phyloP scores from a whole-genome alignment of 2,888 invertebrate genomes.

The Dasypolia templi region DNA sequence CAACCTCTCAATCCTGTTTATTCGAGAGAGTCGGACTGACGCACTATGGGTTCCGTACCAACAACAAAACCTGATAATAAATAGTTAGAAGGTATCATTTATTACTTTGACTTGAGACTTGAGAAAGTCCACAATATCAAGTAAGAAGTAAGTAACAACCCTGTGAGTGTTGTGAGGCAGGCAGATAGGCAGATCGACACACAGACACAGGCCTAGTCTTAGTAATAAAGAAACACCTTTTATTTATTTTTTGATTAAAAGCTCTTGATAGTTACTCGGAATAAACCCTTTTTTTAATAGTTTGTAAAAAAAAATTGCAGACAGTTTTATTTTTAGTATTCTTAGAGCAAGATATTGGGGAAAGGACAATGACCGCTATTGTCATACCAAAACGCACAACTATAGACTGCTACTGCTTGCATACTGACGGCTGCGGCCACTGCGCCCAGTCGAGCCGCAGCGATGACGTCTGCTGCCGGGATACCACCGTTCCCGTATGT shows the following conservation, averaged over 20 bases:
- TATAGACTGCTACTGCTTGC: constrained; percentile 20
- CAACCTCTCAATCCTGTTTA: constrained; percentile 3
- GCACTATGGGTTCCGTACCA: constrained; percentile 4
- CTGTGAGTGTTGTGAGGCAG: too few relatives aligned
- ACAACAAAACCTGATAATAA: background rate
- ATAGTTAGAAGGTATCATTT: background rate
- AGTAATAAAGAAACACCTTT: background rate
- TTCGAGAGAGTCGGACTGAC: background rate
- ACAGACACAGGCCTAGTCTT: background rate
- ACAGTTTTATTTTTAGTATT: background rate
- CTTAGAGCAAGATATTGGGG: background rate
- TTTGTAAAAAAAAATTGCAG: background rate
- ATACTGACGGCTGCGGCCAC: constrained; percentile 13
- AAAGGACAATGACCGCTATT: constrained; percentile 12
- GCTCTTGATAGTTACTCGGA: background rate
- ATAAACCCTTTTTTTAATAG: background rate
- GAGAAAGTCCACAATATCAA: background rate
- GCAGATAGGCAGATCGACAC: background rate
- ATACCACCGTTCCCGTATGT: constrained; percentile 4
- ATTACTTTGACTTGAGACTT: background rate
- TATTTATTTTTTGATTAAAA: too few relatives aligned
- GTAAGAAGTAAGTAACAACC: background rate
- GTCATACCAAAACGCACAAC: constrained; percentile 17
- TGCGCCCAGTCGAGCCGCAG: background rate
- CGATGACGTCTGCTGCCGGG: background rate